Evolutionary conservation across 2,113 vertebrate genomes (phyloP).

Genomic region (Sylvietta virens): DNA sequence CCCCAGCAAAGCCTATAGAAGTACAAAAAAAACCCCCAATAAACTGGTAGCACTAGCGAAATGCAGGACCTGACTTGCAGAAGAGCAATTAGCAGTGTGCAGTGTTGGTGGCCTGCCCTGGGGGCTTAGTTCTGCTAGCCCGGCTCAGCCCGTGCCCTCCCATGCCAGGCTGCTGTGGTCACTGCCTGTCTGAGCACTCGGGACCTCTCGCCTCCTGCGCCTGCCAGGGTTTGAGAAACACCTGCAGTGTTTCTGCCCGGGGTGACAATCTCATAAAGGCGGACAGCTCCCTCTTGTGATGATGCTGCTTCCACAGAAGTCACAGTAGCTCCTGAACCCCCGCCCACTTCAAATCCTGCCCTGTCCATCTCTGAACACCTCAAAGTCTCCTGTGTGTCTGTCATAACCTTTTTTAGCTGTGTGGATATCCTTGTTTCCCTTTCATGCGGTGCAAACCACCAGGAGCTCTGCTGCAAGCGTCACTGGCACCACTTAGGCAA

Average conservation of each 20-base stretch:
- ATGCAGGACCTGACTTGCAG: background rate
- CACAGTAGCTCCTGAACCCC: background rate
- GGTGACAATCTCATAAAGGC: background rate
- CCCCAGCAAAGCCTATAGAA: background rate
- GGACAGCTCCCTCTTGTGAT: constrained; percentile 60
- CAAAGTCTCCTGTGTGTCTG: background rate
- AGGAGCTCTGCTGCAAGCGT: background rate
- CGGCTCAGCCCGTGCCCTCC: background rate
- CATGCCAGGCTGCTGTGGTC: background rate
- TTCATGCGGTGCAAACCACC: accelerated
- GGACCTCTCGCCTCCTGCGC: background rate
- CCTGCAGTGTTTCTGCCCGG: background rate
- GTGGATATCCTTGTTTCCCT: background rate
- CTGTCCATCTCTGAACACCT: background rate
- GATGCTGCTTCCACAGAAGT: background rate
- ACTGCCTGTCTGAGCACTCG: background rate
- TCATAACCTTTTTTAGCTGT: background rate
- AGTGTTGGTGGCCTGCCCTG: background rate
- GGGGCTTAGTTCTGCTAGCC: background rate
- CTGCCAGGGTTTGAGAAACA: background rate
- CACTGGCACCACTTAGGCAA: background rate
- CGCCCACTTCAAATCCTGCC: background rate
- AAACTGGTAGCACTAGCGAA: background rate
- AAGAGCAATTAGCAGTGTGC: background rate
- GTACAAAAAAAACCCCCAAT: background rate